These are phyloP conservation scores for Ameiurus melas DNA, from an alignment of 2,113 vertebrate species.

Conservation along the genomic window DNA sequence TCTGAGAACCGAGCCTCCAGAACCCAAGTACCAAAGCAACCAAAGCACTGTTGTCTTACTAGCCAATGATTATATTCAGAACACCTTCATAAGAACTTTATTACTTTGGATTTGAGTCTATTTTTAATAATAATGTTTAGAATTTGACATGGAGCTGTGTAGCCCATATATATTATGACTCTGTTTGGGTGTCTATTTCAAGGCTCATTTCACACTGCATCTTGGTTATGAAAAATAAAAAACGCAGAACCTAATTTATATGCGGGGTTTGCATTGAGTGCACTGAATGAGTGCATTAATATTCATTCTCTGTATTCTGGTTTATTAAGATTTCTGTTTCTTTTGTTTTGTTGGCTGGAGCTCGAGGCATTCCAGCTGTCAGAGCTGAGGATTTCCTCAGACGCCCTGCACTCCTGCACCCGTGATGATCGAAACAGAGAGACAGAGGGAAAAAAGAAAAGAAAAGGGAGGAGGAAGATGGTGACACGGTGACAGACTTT, in stretches of 20 bases:
- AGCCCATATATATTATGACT: not conserved
- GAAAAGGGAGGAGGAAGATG: not conserved
- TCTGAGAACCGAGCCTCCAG: not conserved
- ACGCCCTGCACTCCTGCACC: conserved; percentile 9
- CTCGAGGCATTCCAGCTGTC: conserved; percentile 37
- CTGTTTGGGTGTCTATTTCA: not conserved
- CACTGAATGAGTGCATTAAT: not conserved
- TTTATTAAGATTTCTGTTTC: not conserved
- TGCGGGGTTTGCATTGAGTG: not conserved
- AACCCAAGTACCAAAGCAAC: not conserved
- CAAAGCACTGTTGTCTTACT: not conserved
- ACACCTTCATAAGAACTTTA: not conserved
- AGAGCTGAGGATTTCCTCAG: conserved; percentile 13
- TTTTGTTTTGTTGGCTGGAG: conserved; percentile 2
- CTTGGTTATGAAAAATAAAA: not conserved
- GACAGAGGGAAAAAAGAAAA: not conserved
- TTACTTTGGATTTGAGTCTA: not conserved
- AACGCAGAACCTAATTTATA: not conserved
- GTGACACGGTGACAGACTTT: not conserved
- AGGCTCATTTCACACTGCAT: not conserved
- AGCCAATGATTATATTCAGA: not conserved
- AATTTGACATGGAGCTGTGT: not conserved
- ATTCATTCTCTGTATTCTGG: not conserved
- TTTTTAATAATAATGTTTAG: not conserved
- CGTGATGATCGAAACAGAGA: conserved; percentile 44